Percentiles rank a stretch among this genome's conserved stretches.
Conservation (phyloP, 2,797 vertebrate species). For the Bryconaethiops microstoma region DNA sequence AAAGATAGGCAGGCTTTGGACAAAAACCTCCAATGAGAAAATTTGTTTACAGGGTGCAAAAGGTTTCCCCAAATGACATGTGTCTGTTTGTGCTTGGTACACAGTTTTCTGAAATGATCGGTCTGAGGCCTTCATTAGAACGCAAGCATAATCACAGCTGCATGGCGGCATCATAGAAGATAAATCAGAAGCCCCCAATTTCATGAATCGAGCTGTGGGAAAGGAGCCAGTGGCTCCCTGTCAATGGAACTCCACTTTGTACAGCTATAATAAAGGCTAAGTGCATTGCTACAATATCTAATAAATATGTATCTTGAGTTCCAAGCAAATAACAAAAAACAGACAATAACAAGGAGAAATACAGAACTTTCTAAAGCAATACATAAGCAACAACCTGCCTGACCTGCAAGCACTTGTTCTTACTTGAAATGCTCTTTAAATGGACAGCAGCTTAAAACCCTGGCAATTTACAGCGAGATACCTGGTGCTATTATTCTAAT, state of each 20-base stretch:
- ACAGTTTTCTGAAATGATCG: not conserved
- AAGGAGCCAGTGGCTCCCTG: not conserved
- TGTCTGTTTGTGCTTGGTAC: not conserved
- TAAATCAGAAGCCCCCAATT: slow-evolving; percentile 3
- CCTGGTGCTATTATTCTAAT: not conserved
- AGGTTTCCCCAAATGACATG: not conserved
- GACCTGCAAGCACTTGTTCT: not conserved
- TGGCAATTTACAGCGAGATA: not conserved
- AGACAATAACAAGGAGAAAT: not conserved
- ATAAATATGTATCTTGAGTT: not conserved
- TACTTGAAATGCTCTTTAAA: not conserved
- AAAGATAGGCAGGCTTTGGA: not conserved
- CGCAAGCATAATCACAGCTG: slow-evolving; percentile 1
- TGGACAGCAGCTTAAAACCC: not conserved
- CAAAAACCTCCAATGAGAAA: not conserved
- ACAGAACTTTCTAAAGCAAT: not conserved
- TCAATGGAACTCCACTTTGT: not conserved
- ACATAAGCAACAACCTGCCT: not conserved
- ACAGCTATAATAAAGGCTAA: not conserved
- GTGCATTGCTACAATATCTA: not conserved
- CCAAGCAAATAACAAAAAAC: not conserved
- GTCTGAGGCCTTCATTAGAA: not conserved
- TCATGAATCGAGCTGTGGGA: slow-evolving; percentile 20
- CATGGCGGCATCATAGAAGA: not conserved
- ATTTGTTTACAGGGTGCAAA: not conserved